Conservation (phyloP, 2,888 invertebrate species). For the Drosophila flavopinicola region DNA sequence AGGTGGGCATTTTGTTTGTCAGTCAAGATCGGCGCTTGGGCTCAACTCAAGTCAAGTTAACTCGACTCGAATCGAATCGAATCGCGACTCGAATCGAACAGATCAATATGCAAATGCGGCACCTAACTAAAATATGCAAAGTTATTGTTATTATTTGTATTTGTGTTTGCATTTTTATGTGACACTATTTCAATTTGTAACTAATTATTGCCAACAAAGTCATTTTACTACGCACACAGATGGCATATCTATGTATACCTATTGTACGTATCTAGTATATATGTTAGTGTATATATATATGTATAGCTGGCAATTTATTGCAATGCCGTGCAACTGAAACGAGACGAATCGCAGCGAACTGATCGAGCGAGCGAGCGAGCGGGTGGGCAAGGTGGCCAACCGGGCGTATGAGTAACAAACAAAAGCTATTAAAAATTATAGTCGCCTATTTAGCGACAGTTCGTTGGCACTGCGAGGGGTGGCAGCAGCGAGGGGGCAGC, state of each 20-base stretch:
- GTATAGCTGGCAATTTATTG: slow-evolving; percentile 54
- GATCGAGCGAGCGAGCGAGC: slow-evolving; percentile 25
- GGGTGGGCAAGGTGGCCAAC: slow-evolving; percentile 2
- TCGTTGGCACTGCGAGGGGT: neutral
- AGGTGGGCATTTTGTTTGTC: neutral
- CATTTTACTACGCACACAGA: slow-evolving; percentile 40
- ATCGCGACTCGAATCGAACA: neutral
- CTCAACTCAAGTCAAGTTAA: neutral
- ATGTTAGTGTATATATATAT: slow-evolving; percentile 4
- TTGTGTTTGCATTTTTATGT: slow-evolving; percentile 37
- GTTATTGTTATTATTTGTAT: slow-evolving; percentile 2
- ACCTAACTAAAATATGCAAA: slow-evolving; percentile 26
- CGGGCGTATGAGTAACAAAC: slow-evolving; percentile 64
- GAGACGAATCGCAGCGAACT: slow-evolving; percentile 31
- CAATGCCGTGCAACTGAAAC: slow-evolving; percentile 41
- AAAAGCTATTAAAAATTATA: slow-evolving; percentile 68
- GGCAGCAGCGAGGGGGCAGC: slow-evolving; percentile 3
- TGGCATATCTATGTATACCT: slow-evolving; percentile 1
- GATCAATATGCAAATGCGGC: slow-evolving; percentile 57
- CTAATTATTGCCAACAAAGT: slow-evolving; percentile 68
- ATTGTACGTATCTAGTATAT: neutral
- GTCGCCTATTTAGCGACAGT: slow-evolving; percentile 55
- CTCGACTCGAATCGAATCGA: neutral
- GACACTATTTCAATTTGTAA: slow-evolving; percentile 59
- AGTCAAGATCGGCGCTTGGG: neutral